Evolutionary conservation across 2,888 invertebrate genomes (phyloP).

Genomic region (Xestia rhomboidea): DNA sequence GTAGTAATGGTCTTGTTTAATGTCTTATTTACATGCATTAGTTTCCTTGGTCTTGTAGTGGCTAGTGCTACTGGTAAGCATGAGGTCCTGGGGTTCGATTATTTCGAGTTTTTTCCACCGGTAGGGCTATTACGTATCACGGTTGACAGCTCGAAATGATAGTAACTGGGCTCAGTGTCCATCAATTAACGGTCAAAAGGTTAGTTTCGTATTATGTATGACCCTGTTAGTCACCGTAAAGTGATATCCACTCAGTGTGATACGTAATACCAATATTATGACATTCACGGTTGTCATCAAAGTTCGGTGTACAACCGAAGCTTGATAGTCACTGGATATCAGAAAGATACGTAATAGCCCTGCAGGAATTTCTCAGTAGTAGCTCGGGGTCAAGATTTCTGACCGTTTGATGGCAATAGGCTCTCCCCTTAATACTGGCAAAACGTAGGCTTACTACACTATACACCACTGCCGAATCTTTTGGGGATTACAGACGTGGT

Average conservation of each 20-base stretch:
- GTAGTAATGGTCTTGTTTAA: slow-evolving; percentile 39
- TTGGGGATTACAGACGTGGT: background rate
- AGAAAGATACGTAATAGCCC: too few species aligned
- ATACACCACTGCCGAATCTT: background rate
- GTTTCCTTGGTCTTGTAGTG: background rate
- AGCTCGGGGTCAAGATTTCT: background rate
- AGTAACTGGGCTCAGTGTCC: too few species aligned
- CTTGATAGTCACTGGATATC: too few species aligned
- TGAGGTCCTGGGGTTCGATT: background rate
- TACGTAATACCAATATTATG: too few species aligned
- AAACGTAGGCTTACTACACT: background rate
- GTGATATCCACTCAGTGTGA: too few species aligned
- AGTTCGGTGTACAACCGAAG: too few species aligned
- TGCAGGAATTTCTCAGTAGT: background rate
- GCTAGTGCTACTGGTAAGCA: background rate
- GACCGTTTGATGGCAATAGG: background rate
- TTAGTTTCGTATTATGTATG: too few species aligned
- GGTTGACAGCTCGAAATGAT: too few species aligned
- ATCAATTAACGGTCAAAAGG: too few species aligned
- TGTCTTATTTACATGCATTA: slow-evolving; percentile 35
- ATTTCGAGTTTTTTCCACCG: accelerated
- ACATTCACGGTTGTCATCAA: too few species aligned
- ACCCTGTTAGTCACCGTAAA: too few species aligned
- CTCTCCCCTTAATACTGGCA: background rate
- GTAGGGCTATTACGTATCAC: too few species aligned